Evolutionary conservation across 2,888 invertebrate species (phyloP).

Genomic region (Volucella bombylans): DNA sequence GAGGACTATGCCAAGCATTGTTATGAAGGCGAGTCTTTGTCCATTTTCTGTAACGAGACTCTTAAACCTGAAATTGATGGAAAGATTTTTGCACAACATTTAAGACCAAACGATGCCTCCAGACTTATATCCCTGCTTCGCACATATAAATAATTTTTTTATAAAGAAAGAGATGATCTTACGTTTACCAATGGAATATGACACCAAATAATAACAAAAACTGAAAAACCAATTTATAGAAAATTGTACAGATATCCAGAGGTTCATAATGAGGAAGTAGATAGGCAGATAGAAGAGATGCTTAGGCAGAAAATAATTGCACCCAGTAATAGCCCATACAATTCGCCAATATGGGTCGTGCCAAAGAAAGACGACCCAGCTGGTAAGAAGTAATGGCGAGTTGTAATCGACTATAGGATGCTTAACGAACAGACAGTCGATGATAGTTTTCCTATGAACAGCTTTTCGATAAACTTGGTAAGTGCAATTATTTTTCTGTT

Average conservation of each 20-base stretch:
- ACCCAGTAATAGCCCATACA: too few relatives aligned
- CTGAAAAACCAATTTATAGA: too few relatives aligned
- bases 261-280: too few relatives aligned
- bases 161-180: conserved; percentile 11
- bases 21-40: conserved; percentile 14
- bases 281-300: too few relatives aligned
- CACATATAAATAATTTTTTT: conserved; percentile 1
- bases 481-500: conserved; percentile 3
- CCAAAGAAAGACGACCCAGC: neutral
- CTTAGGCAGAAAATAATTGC: conserved; percentile 4
- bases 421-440: neutral
- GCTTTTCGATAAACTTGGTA: neutral
- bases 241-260: too few relatives aligned
- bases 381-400: conserved; percentile 11
- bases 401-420: conserved; percentile 7
- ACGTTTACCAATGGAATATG: conserved; percentile 7
- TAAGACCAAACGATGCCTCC: neutral
- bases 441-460: conserved; percentile 7
- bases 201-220: conserved; percentile 11
- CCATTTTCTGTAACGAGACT: too few relatives aligned
- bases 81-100: conserved; percentile 21
- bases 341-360: neutral
- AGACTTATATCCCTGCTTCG: conserved; percentile 19
- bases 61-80: too few relatives aligned
- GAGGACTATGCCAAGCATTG: conserved; percentile 1